Base-by-base conservation (phyloP, 2,797 vertebrate species). In the Syndactyla subalaris region DNA sequence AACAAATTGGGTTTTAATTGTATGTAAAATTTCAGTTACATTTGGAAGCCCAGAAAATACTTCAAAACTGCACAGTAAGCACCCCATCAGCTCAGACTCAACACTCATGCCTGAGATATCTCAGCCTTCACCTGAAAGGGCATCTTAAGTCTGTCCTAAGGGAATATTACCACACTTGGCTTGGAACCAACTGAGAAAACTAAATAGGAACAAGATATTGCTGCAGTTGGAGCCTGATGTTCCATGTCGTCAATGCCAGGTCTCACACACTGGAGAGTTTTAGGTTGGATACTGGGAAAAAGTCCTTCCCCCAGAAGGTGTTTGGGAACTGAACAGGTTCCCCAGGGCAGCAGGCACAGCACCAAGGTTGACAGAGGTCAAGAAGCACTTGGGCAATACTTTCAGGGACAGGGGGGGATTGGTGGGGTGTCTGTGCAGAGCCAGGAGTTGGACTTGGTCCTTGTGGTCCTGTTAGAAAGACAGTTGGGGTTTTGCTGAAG, bases 381-480 rank as follows among this genome's bases (percentile, higher is more conserved):
- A 6, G 51, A 7, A 58, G 38, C 0, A 0, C 34, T 59, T 59
- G 39, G 22, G 17, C 20, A 77, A 6, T 0, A 2, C n/a, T 58
- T 11, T 22, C 48, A 59, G 66, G 18, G 29, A 32, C 15, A 59
- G 18, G 10, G 39, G 46, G 34, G 15, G 15, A 66, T 4, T 59
- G n/a, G 7, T 8, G 46, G 45, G 22, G 8, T 27, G 18, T 20
- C 41, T 58, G 51, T 57, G 45, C 43, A 65, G n/a, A 17, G n/a
- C 1, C 29, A 23, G 13, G 45, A 3, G 12, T 0, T 59, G 46
- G 15, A 24, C 34, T 72, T 36, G 45, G 14, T 27, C 52, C 52
- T 23, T 19, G 59, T 2, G 4, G 39, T 39, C 38, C 38, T 38
- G 38, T 38, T 38, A 38, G 38, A 38, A 38, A 38, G 10, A 38